Conservation (phyloP, 2,888 invertebrate species). For the Periphyllus acericola region DNA sequence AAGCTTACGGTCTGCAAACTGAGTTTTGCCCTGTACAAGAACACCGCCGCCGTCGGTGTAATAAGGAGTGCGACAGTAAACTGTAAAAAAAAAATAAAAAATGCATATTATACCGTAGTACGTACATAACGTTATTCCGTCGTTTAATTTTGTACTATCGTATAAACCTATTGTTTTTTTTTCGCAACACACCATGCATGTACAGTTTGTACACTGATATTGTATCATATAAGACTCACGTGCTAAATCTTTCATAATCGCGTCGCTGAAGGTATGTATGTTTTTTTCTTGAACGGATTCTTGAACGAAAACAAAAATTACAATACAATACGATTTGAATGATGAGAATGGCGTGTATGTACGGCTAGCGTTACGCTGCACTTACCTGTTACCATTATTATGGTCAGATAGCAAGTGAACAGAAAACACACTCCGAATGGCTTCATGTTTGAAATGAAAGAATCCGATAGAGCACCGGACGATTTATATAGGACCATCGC, state of each 20-base stretch:
- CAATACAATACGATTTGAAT: no score
- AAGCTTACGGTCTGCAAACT: constrained; percentile 37
- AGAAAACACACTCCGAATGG: constrained; percentile 42
- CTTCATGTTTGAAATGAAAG: constrained; percentile 50
- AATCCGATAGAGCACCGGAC: no score
- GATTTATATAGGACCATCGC: constrained; percentile 30
- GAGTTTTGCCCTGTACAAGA: constrained; percentile 20
- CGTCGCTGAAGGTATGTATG: background rate
- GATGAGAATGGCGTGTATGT: no score
- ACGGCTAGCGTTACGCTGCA: background rate
- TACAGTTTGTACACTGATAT: no score
- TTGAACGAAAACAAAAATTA: constrained; percentile 4
- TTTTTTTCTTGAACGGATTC: constrained; percentile 40
- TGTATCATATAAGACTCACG: background rate
- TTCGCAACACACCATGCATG: no score
- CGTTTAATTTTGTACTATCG: no score
- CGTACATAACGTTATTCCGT: no score
- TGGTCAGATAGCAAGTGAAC: constrained; percentile 17
- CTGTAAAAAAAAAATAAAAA: no score
- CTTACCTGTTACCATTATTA: constrained; percentile 40
- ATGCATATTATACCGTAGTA: background rate
- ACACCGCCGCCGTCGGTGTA: constrained; percentile 3
- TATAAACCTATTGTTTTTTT: no score
- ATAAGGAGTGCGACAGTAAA: constrained; percentile 19
- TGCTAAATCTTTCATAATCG: background rate